Conservation (phyloP, 2,797 vertebrate genomes). For the Meriones psammophilus region DNA sequence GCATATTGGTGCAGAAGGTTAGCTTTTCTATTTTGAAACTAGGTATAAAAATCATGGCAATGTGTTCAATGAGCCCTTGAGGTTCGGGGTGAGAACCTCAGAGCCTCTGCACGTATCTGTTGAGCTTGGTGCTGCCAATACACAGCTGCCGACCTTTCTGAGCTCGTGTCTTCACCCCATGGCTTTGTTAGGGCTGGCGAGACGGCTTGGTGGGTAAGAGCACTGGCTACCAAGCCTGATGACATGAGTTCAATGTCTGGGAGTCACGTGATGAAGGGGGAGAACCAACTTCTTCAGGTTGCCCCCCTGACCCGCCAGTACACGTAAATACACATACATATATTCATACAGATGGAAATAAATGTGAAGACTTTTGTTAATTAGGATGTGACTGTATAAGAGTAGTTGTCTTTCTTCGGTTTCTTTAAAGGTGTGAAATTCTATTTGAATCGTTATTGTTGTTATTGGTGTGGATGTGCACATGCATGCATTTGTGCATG, state of each 20-base stretch:
- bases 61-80: background rate
- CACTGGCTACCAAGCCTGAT: background rate
- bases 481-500: background rate
- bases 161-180: background rate
- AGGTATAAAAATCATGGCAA: constrained; percentile 43
- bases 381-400: constrained; percentile 51
- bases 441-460: background rate
- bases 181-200: background rate
- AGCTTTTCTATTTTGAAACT: constrained; percentile 9
- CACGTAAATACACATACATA: background rate
- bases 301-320: background rate
- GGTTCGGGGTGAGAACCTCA: background rate
- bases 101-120: background rate
- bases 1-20: constrained; percentile 72
- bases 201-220: background rate
- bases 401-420: background rate
- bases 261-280: background rate
- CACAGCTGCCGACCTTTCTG: background rate
- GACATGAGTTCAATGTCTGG: background rate
- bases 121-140: background rate
- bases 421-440: constrained; percentile 28
- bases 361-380: background rate
- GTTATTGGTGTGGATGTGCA: background rate
- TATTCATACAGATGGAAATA: background rate
- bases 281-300: background rate